Evolutionary conservation across 1,140 invertebrate genomes (phyloP), one percentile per base, ranked within the genome.

Genomic region (Nilaparvata lugens): DNA sequence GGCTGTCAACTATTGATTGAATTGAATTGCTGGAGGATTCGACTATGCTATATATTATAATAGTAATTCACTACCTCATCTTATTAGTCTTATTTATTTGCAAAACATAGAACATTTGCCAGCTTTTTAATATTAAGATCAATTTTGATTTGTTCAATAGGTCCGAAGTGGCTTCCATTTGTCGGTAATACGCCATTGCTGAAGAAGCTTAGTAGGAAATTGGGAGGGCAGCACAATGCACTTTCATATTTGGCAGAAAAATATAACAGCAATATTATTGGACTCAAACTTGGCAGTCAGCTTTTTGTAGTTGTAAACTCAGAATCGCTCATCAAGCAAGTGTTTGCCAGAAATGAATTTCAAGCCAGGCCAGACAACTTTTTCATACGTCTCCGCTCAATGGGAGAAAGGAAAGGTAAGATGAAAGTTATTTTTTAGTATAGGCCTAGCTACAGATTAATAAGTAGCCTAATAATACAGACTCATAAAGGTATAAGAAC

Each of bases 281-380:
- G 83, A 0, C 67, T 91, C 4, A 84, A 83, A 69, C 67, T 89
- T 16, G 86, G 86, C 0, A 68, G 67, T n/a, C 78, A 81, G 31
- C 70, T 78, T 7, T 69, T 84, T 0, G 76, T 88, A 1, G 78
- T 84, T 0, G 83, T 87, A 1, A 79, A 78, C 28, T 81, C 81
- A 0, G 76, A 76, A 54, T 76, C 79, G 14, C 58, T 79, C 21
- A 73, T 87, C 2, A 74, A 78, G 7, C 74, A 83, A 63, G 78
- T 88, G 5, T 78, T 89, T 31, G 73, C 72, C 0, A 73, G 77
- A 14, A 83, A 85, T 40, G 83, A 83, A 4, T 91, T 82, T 65
- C 82, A 86, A 63, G 86, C 81, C 0, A 72, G 89, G 58, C 89
- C 88, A 0, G 79, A 87, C 70, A 84, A 79, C 58, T 87, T 86